These are phyloP conservation scores for Ascaphus truei DNA, from an alignment of 2,113 vertebrate genomes.

Conservation along the genomic window DNA sequence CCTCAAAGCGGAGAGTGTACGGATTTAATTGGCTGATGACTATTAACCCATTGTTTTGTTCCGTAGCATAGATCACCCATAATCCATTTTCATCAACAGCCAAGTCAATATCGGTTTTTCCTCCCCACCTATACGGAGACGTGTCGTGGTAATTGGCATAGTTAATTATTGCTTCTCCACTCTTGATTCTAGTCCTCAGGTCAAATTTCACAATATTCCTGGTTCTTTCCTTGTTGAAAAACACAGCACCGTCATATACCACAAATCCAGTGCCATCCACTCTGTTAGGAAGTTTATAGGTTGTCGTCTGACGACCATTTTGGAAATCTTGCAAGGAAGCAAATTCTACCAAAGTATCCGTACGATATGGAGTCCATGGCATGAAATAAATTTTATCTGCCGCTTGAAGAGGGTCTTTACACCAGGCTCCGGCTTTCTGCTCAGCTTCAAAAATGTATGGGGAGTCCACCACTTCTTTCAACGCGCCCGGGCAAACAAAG, in stretches of 20 bases:
- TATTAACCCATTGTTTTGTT: conserved; percentile 98
- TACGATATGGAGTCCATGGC: conserved; percentile 98
- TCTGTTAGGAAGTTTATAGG: conserved; percentile 94
- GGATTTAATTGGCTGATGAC: conserved; percentile 97
- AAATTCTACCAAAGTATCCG: conserved; percentile 94
- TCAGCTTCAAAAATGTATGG: conserved; percentile 96
- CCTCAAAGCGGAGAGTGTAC: conserved; percentile 95
- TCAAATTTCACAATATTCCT: conserved; percentile 98
- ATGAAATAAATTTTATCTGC: conserved; percentile 99
- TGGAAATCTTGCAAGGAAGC: conserved; percentile 94
- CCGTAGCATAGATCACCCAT: conserved; percentile 97
- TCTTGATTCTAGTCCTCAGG: conserved; percentile 97
- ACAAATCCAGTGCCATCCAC: conserved; percentile 98
- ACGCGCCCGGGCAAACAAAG: conserved; percentile 98
- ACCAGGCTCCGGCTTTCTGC: conserved; percentile 98
- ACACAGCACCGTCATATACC: conserved; percentile 95
- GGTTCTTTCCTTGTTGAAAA: conserved; percentile 98
- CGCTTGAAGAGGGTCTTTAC: conserved; percentile 96
- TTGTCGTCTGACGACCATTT: conserved; percentile 87
- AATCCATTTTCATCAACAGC: conserved; percentile 95
- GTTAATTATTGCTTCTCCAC: conserved; percentile 97
- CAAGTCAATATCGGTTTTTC: conserved; percentile 96
- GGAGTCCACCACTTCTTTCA: conserved; percentile 96
- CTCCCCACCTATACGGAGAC: conserved; percentile 96
- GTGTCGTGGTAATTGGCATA: conserved; percentile 98